Percentiles rank a stretch among this genome's conserved stretches.
phyloP scores from a whole-genome alignment of 37 sponge, comb jelly and placozoan species.

The Bolinopsis microptera region DNA sequence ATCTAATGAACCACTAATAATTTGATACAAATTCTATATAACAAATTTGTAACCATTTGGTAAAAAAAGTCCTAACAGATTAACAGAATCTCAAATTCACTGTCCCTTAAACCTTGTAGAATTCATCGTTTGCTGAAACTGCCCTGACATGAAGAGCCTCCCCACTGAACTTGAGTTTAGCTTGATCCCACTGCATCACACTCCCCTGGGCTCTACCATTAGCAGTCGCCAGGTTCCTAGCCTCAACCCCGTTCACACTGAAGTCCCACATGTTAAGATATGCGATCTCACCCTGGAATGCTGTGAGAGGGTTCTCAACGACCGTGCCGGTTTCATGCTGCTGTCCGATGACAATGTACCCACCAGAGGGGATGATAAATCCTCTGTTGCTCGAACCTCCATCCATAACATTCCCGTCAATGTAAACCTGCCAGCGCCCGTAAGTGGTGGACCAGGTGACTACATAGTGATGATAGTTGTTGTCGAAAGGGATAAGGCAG shows the following conservation, averaged over 20 bases:
- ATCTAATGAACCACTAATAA: too few relatives aligned
- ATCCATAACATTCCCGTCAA: slow-evolving; percentile 42
- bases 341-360: slow-evolving; percentile 17
- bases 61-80: too few relatives aligned
- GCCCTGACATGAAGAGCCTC: not conserved
- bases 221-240: not conserved
- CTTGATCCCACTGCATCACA: slow-evolving; percentile 42
- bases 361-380: not conserved
- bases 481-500: slow-evolving; percentile 8
- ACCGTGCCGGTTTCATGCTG: not conserved
- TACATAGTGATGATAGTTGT: slow-evolving; percentile 61
- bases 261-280: slow-evolving; percentile 49
- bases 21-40: too few relatives aligned
- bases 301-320: not conserved
- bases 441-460: not conserved
- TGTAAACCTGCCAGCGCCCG: slow-evolving; percentile 50
- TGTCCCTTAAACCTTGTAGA: not conserved
- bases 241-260: slow-evolving; percentile 31
- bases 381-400: not conserved
- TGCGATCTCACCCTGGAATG: slow-evolving; percentile 9
- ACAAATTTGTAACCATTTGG: too few relatives aligned
- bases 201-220: not conserved
- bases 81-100: too few relatives aligned
- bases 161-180: slow-evolving; percentile 14
- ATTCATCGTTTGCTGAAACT: slow-evolving; percentile 5